Evolutionary conservation across 2,888 invertebrate species (phyloP).

Genomic region (Petrolisthes cinctipes): DNA sequence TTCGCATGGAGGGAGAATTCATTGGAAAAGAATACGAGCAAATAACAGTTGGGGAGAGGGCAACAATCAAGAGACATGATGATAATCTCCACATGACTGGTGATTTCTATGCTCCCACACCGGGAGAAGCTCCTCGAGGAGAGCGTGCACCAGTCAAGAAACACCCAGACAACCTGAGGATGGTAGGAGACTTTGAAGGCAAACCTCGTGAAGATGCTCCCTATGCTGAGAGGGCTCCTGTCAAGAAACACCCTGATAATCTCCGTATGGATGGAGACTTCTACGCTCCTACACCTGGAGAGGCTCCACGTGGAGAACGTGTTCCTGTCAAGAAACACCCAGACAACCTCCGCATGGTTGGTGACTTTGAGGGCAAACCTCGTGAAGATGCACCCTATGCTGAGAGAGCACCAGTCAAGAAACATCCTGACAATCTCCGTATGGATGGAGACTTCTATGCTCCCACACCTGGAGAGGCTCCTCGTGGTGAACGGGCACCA

Average conservation of each 20-base stretch:
- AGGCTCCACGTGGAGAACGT: conserved; percentile 50
- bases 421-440: conserved; percentile 70
- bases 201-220: conserved; percentile 64
- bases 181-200: conserved; percentile 68
- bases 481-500: conserved; percentile 70
- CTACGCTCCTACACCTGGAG: conserved; percentile 72
- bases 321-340: conserved; percentile 57
- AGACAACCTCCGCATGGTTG: conserved; percentile 61
- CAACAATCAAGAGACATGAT: conserved; percentile 67
- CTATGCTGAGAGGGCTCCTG: conserved; percentile 49
- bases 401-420: conserved; percentile 55
- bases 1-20: conserved; percentile 66
- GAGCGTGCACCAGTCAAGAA: conserved; percentile 43
- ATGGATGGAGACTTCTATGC: conserved; percentile 72
- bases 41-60: conserved; percentile 40
- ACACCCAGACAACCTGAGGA: conserved; percentile 67
- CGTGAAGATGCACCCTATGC: conserved; percentile 65
- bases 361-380: conserved; percentile 57
- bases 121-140: conserved; percentile 39
- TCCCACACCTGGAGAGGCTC: conserved; percentile 67
- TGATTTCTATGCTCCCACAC: conserved; percentile 48
- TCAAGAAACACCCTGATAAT: conserved; percentile 72
- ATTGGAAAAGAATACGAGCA: conserved; percentile 34
- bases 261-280: conserved; percentile 74
- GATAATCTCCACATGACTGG: conserved; percentile 61